These are phyloP conservation scores for Lepidocolaptes lacrymiger DNA, from an alignment of 2,797 vertebrate species.

Conservation along the genomic window DNA sequence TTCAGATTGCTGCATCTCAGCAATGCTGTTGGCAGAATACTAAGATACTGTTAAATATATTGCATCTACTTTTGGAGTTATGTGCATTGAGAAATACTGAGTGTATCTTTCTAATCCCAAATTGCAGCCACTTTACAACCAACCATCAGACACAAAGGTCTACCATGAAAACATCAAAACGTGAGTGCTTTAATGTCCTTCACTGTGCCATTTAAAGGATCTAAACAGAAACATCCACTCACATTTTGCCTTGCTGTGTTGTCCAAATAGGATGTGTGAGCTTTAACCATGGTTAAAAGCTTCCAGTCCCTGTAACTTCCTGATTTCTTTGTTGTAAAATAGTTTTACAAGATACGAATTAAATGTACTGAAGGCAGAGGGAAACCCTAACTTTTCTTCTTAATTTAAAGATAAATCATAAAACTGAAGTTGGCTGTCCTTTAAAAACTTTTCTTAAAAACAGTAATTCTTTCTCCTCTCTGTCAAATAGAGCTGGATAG, in stretches of 20 bases:
- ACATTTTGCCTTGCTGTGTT: neutral
- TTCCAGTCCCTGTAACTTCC: neutral
- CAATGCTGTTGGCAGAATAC: neutral
- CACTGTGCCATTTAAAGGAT: neutral
- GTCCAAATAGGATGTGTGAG: neutral
- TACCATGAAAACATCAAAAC: slow-evolving; percentile 99
- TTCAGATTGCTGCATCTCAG: neutral
- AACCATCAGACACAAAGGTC: slow-evolving; percentile 98
- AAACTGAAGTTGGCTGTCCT: neutral
- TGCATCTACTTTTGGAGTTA: neutral
- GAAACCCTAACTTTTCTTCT: neutral
- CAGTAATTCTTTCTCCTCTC: neutral
- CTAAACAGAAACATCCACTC: neutral
- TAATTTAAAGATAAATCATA: neutral
- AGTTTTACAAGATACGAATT: neutral
- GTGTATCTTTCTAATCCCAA: neutral
- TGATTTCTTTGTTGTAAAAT: neutral
- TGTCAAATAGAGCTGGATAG: neutral
- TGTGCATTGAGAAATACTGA: neutral
- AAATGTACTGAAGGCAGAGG: neutral
- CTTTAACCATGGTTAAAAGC: neutral
- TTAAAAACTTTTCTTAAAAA: neutral
- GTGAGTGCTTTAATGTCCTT: slow-evolving; percentile 82
- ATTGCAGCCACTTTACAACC: slow-evolving; percentile 94
- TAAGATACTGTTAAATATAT: neutral